Evolutionary conservation across 2,888 invertebrate species (phyloP), one percentile per base, ranked within the genome.

Genomic region (Brachyptera putata): DNA sequence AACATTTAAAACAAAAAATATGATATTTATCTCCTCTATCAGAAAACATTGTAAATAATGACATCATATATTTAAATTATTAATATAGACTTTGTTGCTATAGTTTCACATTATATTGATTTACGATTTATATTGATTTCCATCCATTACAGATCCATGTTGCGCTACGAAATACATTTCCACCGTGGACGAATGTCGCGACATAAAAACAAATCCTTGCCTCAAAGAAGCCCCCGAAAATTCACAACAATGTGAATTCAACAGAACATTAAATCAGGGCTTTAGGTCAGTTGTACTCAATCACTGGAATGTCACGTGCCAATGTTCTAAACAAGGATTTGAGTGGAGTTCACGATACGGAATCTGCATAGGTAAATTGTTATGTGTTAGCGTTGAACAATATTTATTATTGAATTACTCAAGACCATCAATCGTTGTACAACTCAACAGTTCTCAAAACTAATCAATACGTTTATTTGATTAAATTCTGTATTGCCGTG

Each of bases 221-320:
- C 77, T 73, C 67, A 67, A 67, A 22, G 75, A 71, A 66, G 79
- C 78, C 64, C 67, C 67, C 9, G 57, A 26, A 16, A 46, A 46
- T 2, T 16, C 22, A 18, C 49, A 41, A 14, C 16, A 9, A 22
- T 63, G 63, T 26, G 7, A 9, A 13, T 21, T 61, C 16, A 36
- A 53, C 25, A 53, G 55, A 25, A 22, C 71, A 53, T 63, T 73
- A n/a, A 82, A 81, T 69, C 70, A 68, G 41, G 73, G 78, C 68
- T 75, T 81, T 2, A 70, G 74, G 58, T 75, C 78, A 39, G 72
- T 84, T 24, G 72, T 80, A 24, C 68, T 72, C 57, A 83, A 84
- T 70, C 77, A 76, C 67, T 83, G 84, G 80, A 85, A 85, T 68
- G 75, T 84, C 49, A 78, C 78, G 46, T 85, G 85, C 69, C 65